Evolutionary conservation across 2,113 vertebrate species (phyloP).

Genomic region (Leptosomus discolor): DNA sequence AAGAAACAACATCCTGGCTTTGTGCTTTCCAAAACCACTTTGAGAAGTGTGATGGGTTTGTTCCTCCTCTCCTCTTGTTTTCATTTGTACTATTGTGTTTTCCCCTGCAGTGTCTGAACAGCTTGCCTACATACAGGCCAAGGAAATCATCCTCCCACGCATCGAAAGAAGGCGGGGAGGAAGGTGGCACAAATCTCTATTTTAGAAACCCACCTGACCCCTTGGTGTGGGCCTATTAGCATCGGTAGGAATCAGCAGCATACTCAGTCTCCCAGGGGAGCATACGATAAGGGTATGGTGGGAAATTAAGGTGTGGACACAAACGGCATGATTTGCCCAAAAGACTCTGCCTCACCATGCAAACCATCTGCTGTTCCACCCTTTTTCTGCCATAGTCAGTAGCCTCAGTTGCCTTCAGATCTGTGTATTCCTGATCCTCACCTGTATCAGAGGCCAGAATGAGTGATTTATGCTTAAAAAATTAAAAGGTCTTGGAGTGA

Average conservation of each 20-base stretch:
- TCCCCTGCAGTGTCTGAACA: fast-evolving
- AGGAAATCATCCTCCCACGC: not conserved
- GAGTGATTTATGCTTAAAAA: not conserved
- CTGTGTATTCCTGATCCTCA: not conserved
- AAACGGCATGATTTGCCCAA: not conserved
- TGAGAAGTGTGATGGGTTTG: not conserved
- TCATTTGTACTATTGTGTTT: not conserved
- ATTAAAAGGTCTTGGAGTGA: not conserved
- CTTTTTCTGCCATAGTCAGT: not conserved
- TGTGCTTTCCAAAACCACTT: conserved; percentile 3
- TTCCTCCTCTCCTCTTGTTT: not conserved
- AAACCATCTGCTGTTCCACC: not conserved
- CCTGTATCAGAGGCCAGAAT: not conserved
- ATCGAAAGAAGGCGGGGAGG: fast-evolving
- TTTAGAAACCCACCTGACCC: not conserved
- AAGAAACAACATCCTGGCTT: conserved; percentile 28
- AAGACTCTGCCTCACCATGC: not conserved
- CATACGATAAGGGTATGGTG: fast-evolving
- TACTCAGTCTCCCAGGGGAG: not conserved
- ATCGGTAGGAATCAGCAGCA: fast-evolving
- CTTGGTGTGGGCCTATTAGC: not conserved
- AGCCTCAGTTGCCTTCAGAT: not conserved
- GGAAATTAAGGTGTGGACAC: not conserved
- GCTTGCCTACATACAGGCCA: fast-evolving
- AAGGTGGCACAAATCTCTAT: not conserved